Percentiles rank a stretch among this genome's conserved stretches.
These are phyloP conservation scores for Troides aeacus DNA, from an alignment of 2,888 invertebrate species.

Conservation along the genomic window DNA sequence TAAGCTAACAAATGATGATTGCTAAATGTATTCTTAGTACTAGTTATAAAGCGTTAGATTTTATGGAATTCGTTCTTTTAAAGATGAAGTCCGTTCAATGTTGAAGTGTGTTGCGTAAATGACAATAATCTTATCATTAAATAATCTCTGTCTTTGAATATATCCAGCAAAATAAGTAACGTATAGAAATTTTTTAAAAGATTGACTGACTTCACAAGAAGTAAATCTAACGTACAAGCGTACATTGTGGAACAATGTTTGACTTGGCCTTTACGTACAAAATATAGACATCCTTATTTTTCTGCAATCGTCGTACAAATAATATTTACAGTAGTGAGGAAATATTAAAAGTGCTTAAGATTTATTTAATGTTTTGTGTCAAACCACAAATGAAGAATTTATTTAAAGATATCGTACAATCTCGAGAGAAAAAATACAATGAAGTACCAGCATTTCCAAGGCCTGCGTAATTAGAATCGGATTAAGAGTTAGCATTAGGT, in stretches of 20 bases:
- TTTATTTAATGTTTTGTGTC: slow-evolving; percentile 5
- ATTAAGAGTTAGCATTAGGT: slow-evolving; percentile 5
- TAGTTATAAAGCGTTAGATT: neutral
- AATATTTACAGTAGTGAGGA: slow-evolving; percentile 14
- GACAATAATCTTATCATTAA: too few relatives aligned
- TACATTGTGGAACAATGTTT: neutral
- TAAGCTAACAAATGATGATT: slow-evolving; percentile 32
- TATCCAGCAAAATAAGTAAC: too few relatives aligned
- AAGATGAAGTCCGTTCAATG: too few relatives aligned
- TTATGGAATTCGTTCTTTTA: too few relatives aligned
- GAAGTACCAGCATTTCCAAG: slow-evolving; percentile 6
- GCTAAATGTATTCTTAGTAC: slow-evolving; percentile 25
- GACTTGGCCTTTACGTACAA: neutral
- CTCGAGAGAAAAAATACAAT: slow-evolving; percentile 36
- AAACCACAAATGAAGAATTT: slow-evolving; percentile 24
- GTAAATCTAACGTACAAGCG: neutral
- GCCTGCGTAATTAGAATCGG: slow-evolving; percentile 16
- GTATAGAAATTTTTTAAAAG: too few relatives aligned
- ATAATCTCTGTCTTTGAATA: too few relatives aligned
- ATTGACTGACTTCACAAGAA: neutral
- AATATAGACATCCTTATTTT: neutral
- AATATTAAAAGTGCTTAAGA: neutral
- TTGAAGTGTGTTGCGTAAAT: too few relatives aligned
- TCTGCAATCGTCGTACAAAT: neutral
- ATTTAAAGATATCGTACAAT: slow-evolving; percentile 36